These are phyloP conservation scores for Loxodonta africana DNA, from an alignment of 2,113 vertebrate species.

Conservation along the genomic window DNA sequence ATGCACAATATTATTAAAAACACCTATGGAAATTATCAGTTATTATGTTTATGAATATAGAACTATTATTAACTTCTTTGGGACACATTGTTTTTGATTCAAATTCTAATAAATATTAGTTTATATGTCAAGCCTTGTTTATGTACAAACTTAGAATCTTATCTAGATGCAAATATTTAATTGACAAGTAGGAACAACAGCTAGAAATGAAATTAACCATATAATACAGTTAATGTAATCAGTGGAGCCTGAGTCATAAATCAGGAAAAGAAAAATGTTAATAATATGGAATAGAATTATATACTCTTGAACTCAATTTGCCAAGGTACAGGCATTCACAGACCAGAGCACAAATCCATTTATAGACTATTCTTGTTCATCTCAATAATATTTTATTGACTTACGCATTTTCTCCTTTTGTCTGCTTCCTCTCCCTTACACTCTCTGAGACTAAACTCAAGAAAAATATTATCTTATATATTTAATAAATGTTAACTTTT, in stretches of 20 bases:
- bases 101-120: slow-evolving; percentile 68
- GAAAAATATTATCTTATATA: slow-evolving; percentile 4
- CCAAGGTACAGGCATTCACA: slow-evolving; percentile 56
- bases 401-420: slow-evolving; percentile 59
- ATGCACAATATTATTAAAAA: neutral
- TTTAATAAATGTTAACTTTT: slow-evolving; percentile 38
- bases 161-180: slow-evolving; percentile 59
- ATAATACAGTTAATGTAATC: slow-evolving; percentile 71
- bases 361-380: slow-evolving; percentile 64
- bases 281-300: slow-evolving; percentile 78
- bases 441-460: slow-evolving; percentile 31
- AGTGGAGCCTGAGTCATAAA: slow-evolving; percentile 70
- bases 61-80: slow-evolving; percentile 26
- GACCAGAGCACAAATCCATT: slow-evolving; percentile 74
- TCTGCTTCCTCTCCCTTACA: slow-evolving; percentile 33
- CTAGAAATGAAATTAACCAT: slow-evolving; percentile 65
- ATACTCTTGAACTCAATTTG: slow-evolving; percentile 75
- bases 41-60: slow-evolving; percentile 44
- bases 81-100: neutral
- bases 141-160: slow-evolving; percentile 16
- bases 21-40: neutral
- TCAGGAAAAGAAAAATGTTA: slow-evolving; percentile 76
- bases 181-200: slow-evolving; percentile 47
- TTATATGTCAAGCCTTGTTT: slow-evolving; percentile 56
- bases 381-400: slow-evolving; percentile 67